These are phyloP conservation scores for Lithobates pipiens DNA, from an alignment of 2,797 vertebrate genomes.

Conservation along the genomic window DNA sequence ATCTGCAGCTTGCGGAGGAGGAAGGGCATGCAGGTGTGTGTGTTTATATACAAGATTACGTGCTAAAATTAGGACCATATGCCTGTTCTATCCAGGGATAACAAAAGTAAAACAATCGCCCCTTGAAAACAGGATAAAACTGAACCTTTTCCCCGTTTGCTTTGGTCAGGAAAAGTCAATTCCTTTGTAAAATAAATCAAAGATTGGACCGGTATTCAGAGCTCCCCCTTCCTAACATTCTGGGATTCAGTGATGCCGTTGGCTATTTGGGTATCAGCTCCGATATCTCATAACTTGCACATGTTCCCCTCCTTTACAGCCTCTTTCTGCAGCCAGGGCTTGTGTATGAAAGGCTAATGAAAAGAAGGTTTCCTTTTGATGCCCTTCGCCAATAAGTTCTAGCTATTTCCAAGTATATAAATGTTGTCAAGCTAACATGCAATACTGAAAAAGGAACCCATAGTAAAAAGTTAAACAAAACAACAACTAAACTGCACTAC, in stretches of 20 bases:
- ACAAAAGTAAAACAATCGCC: slow-evolving; percentile 17
- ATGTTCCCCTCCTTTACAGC: background rate
- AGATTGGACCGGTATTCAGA: background rate
- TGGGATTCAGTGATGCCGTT: background rate
- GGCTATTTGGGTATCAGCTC: slow-evolving; percentile 18
- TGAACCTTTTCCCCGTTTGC: background rate
- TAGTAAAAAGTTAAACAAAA: no score
- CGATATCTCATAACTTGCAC: slow-evolving; percentile 12
- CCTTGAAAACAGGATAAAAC: slow-evolving; percentile 5
- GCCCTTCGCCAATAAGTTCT: no score
- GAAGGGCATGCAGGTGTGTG: slow-evolving; percentile 38
- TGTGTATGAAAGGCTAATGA: no score
- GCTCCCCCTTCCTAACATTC: background rate
- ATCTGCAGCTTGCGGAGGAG: background rate
- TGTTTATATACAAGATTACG: slow-evolving; percentile 48
- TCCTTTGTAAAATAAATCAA: slow-evolving; percentile 35
- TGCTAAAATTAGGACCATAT: slow-evolving; percentile 47
- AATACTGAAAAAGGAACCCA: no score
- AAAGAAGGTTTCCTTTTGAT: no score
- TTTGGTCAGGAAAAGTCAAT: background rate
- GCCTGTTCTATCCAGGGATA: background rate
- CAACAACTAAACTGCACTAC: no score
- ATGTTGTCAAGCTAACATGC: no score
- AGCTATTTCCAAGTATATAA: no score
- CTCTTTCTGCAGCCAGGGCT: no score